phyloP scores from a whole-genome alignment of 2,113 vertebrate genomes.

The Bagarius yarrelli region DNA sequence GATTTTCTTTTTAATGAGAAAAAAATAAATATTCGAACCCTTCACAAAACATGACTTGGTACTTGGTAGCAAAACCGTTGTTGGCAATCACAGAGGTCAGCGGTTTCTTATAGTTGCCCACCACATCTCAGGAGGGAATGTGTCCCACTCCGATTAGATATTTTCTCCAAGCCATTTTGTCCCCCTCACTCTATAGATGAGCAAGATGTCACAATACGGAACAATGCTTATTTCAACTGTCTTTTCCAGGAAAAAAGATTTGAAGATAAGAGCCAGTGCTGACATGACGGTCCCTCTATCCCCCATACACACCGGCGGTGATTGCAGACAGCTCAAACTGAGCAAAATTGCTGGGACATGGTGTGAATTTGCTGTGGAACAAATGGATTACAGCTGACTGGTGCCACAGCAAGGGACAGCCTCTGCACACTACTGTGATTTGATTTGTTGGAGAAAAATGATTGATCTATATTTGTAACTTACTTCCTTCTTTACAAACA shows the following conservation, averaged over 20 bases:
- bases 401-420: not conserved
- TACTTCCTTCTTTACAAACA: not conserved
- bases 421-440: not conserved
- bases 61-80: too few species aligned
- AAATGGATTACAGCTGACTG: constrained; percentile 14
- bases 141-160: too few species aligned
- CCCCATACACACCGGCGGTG: not conserved
- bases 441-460: constrained; percentile 3
- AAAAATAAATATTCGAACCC: too few species aligned
- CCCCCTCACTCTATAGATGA: too few species aligned
- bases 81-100: too few species aligned
- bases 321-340: not conserved
- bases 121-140: too few species aligned
- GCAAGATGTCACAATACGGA: not conserved
- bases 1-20: too few species aligned
- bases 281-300: constrained; percentile 19
- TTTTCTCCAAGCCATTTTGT: too few species aligned
- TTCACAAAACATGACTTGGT: too few species aligned
- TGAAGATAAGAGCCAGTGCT: not conserved
- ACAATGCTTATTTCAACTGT: not conserved
- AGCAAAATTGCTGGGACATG: constrained; percentile 1
- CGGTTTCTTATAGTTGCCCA: too few species aligned
- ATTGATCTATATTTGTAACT: not conserved
- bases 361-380: not conserved
- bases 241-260: constrained; percentile 3